Percentiles rank a stretch among this genome's conserved stretches.
phyloP scores from a whole-genome alignment of 2,888 invertebrate genomes.

The Calameuta idolon region DNA sequence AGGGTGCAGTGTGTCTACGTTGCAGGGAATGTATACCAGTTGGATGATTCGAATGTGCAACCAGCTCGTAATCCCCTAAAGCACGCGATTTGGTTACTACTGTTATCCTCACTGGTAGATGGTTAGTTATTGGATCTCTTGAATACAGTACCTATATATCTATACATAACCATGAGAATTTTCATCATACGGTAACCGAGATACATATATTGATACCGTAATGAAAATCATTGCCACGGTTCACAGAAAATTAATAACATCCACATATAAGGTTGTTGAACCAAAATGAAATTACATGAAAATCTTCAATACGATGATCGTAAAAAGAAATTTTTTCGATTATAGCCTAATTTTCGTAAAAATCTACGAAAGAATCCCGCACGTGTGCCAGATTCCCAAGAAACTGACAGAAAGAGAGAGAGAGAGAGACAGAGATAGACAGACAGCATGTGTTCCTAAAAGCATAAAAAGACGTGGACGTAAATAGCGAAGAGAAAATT shows the following conservation, averaged over 20 bases:
- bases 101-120: not conserved
- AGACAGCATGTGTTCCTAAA: not conserved
- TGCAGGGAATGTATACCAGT: not conserved
- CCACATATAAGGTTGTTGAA: too few species aligned
- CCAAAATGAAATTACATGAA: too few species aligned
- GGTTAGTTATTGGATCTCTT: not conserved
- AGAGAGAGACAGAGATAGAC: not conserved
- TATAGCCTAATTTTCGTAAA: not conserved
- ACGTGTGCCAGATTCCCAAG: not conserved
- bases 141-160: not conserved
- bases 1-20: not conserved
- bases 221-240: not conserved
- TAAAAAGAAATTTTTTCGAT: too few species aligned
- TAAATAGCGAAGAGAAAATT: not conserved
- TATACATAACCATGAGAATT: not conserved
- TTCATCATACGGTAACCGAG: not conserved
- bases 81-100: not conserved
- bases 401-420: not conserved
- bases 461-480: not conserved
- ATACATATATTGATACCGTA: not conserved
- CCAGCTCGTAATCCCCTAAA: not conserved
- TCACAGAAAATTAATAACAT: not conserved
- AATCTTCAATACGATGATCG: too few species aligned
- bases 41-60: not conserved
- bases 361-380: not conserved